These are phyloP conservation scores for Cochlearius cochlearius DNA, from an alignment of 2,113 vertebrate genomes.

Conservation along the genomic window DNA sequence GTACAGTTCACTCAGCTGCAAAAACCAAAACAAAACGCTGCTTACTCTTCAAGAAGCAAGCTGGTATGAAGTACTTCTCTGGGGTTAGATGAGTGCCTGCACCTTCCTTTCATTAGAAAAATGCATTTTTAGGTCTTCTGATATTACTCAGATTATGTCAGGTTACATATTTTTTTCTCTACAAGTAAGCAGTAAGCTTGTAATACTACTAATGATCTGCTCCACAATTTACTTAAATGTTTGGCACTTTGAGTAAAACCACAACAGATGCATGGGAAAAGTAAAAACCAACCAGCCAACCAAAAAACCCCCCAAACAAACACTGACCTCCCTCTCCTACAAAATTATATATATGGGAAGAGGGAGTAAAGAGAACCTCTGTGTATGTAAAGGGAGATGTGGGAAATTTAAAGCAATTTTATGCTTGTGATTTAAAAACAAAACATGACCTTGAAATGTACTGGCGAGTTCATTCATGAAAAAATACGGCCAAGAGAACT, in stretches of 20 bases:
- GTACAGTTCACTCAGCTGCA: background rate
- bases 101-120: background rate
- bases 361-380: background rate
- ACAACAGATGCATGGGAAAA: slow-evolving; percentile 32
- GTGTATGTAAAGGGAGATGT: slow-evolving; percentile 14
- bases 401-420: slow-evolving; percentile 40
- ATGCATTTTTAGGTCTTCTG: background rate
- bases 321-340: background rate
- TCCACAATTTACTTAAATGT: background rate
- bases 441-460: slow-evolving; percentile 7
- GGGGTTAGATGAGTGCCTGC: background rate
- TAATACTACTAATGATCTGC: background rate
- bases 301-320: background rate
- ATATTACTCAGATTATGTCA: background rate
- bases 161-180: background rate
- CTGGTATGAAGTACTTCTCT: background rate
- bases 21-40: background rate
- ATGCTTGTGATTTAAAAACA: slow-evolving; percentile 48
- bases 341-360: background rate
- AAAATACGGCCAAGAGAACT: background rate
- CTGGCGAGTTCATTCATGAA: background rate
- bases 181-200: background rate
- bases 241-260: slow-evolving; percentile 24
- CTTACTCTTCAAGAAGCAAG: background rate
- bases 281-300: background rate